A percentile compares a stretch with the other conserved stretches of the same genome.
These are phyloP conservation scores for Chionis minor DNA, from an alignment of 2,113 vertebrate genomes.

Conservation along the genomic window DNA sequence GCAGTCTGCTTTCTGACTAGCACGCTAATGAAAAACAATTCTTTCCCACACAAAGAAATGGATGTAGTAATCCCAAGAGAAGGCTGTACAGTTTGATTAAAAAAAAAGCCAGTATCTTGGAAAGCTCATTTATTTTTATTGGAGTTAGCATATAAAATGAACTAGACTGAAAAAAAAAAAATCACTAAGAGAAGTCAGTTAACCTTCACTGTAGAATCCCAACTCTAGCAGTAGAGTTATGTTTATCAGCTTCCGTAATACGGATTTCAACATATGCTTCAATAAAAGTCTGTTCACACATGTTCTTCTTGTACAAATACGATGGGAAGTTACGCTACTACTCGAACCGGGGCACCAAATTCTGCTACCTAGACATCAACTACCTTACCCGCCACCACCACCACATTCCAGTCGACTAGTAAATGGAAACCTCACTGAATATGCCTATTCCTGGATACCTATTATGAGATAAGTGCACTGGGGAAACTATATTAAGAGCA, in stretches of 20 bases:
- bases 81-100: background rate
- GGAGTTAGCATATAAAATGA: conserved; percentile 4
- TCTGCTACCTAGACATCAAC: background rate
- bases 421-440: conserved; percentile 9
- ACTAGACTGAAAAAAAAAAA: background rate
- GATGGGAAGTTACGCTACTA: background rate
- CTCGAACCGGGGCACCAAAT: conserved; percentile 4
- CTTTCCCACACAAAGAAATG: conserved; percentile 60
- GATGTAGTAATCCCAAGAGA: conserved; percentile 38
- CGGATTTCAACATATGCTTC: background rate
- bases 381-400: background rate
- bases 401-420: background rate
- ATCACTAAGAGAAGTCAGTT: background rate
- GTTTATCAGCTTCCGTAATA: background rate
- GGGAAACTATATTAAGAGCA: conserved; percentile 6
- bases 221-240: background rate
- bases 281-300: background rate
- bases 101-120: background rate
- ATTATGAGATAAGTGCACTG: background rate
- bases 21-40: conserved; percentile 62
- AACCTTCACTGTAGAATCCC: background rate
- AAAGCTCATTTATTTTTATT: conserved; percentile 43
- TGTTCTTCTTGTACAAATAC: background rate
- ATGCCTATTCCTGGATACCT: background rate
- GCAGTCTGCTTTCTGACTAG: conserved; percentile 33